Base-by-base conservation (phyloP, 2,888 invertebrate genomes). In the Polydrusus tereticollis region DNA sequence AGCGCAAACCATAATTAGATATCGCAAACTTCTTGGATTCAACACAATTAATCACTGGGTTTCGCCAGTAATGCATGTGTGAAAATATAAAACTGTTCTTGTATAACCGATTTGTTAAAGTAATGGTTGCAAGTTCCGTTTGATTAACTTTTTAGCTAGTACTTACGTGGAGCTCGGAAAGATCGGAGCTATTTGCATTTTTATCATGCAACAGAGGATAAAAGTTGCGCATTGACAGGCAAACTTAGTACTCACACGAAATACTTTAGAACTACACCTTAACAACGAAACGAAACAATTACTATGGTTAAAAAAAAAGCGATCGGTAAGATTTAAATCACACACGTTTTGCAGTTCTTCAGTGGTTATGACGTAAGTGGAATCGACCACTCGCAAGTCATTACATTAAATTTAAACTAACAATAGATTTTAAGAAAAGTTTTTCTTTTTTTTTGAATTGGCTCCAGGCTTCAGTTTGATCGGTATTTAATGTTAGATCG, bases 11-110 rank as follows among this genome's bases (percentile, higher is more conserved):
- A 29, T 55, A 55, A 55, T 55, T 55, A 55, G 52, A 16, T 52
- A 16, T 26, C 16, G 23, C 26, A 3, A 55, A 16, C 52, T 55
- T n/a, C 16, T 29, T 55, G 29, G 29, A 29, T 55, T 55, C 21
- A 55, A 18, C 29, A 18, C 6, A 8, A 55, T 55, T 55, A 50
- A 26, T 50, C 23, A 50, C 21, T n/a, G 14, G 23, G 14, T 23
- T 50, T 50, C 7, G 52, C 29, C 8, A 16, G 52, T 52, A 52
- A 52, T 52, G 52, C 8, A 52, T 52, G 52, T 52, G 52, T 52
- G 52, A 52, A 52, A 52, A 52, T 52, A 29, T 29, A 16, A 52
- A 52, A 29, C 29, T 29, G 16, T 29, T 52, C 21, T 29, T 16
- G 10, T 16, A 21, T 8, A 47, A 4, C 21, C 16, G 52, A 16